phyloP scores from a whole-genome alignment of 2,888 invertebrate genomes.

The Tenthredo mesomela region DNA sequence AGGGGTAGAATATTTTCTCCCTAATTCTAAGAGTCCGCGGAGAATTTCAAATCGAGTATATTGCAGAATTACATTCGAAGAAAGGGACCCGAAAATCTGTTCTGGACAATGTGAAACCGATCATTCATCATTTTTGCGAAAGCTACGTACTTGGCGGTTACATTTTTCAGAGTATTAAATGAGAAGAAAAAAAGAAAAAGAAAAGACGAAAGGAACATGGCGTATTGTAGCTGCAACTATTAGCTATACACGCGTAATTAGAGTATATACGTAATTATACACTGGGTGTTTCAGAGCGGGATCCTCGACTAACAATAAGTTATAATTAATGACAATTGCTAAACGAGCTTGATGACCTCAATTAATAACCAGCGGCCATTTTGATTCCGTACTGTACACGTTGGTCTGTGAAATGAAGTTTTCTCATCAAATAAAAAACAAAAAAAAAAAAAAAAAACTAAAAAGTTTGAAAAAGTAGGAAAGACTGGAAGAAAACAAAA shows the following conservation, averaged over 20 bases:
- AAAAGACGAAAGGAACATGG: not conserved
- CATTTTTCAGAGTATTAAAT: too few species aligned
- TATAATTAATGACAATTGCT: conserved; percentile 71
- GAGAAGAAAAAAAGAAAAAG: too few species aligned
- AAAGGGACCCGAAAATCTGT: too few species aligned
- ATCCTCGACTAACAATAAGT: conserved; percentile 24
- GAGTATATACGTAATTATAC: not conserved
- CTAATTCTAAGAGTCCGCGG: too few species aligned
- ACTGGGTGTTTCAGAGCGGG: not conserved
- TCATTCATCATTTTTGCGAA: too few species aligned
- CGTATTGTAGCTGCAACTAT: not conserved
- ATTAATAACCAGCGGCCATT: conserved; percentile 67
- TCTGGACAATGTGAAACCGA: too few species aligned
- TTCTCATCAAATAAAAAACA: not conserved
- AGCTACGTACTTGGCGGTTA: too few species aligned
- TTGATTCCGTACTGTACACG: not conserved
- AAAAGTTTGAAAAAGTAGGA: not conserved
- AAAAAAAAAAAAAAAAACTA: too few species aligned
- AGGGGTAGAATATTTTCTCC: too few species aligned
- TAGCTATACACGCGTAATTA: not conserved
- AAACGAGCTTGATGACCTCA: conserved; percentile 70
- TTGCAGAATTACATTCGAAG: too few species aligned
- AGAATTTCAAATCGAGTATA: too few species aligned
- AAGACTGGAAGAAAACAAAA: too few species aligned
- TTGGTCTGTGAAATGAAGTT: not conserved